Conservation (phyloP, 2,113 vertebrate species). For the Patagioenas fasciata region DNA sequence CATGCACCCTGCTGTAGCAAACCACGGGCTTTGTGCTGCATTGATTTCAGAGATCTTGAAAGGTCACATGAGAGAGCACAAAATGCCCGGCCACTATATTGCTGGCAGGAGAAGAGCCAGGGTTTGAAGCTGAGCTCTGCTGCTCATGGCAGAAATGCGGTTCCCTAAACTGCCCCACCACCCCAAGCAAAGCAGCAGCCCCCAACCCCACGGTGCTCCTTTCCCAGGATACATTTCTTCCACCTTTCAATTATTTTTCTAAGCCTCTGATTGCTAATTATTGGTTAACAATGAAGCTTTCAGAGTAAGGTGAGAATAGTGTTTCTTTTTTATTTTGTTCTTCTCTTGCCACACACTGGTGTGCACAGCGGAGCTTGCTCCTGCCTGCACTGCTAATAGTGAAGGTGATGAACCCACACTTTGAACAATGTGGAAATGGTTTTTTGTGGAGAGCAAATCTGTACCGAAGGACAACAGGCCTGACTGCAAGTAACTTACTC, state of each 20-base stretch:
- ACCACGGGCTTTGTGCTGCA: rapidly evolving
- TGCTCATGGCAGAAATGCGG: rapidly evolving
- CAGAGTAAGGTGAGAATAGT: neutral
- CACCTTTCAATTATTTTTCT: neutral
- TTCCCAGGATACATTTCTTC: neutral
- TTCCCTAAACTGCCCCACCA: rapidly evolving
- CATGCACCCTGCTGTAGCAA: rapidly evolving
- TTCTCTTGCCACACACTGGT: neutral
- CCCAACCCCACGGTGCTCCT: rapidly evolving
- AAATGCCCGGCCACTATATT: neutral
- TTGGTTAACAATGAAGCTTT: neutral
- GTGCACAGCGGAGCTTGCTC: neutral
- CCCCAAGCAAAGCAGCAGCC: neutral
- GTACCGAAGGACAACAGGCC: neutral
- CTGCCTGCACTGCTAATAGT: neutral
- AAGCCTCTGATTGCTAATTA: neutral
- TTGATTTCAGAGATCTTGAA: neutral
- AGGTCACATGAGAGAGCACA: rapidly evolving
- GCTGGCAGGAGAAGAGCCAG: rapidly evolving
- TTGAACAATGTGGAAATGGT: neutral
- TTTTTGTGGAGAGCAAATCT: neutral
- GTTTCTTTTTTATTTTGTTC: neutral
- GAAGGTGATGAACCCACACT: neutral
- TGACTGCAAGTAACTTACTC: neutral
- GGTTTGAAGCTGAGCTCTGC: neutral